Evolutionary conservation across 2,888 invertebrate genomes (phyloP).

Genomic region (Drosophila engyochracea): DNA sequence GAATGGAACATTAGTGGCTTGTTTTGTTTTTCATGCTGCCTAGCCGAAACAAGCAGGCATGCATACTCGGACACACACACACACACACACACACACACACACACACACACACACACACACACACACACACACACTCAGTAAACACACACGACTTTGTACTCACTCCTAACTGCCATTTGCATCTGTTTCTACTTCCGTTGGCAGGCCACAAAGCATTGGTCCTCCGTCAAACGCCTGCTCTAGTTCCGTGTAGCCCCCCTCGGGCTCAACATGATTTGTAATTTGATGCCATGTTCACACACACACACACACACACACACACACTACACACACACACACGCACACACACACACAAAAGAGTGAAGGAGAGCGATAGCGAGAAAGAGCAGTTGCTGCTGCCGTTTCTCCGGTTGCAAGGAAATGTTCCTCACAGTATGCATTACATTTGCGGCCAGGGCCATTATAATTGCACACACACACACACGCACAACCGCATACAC

Average conservation of each 20-base stretch:
- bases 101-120: slow-evolving; percentile 1
- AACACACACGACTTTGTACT: slow-evolving; percentile 10
- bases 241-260: neutral
- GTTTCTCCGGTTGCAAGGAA: slow-evolving; percentile 54
- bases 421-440: slow-evolving; percentile 73
- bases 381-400: slow-evolving; percentile 31
- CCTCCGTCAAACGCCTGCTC: slow-evolving; percentile 22
- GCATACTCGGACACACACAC: slow-evolving; percentile 17
- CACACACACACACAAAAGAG: neutral
- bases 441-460: slow-evolving; percentile 73
- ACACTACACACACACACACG: neutral
- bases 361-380: neutral
- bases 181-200: slow-evolving; percentile 75
- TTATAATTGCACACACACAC: slow-evolving; percentile 61
- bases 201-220: slow-evolving; percentile 62
- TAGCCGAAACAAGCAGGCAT: slow-evolving; percentile 12
- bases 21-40: slow-evolving; percentile 52
- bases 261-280: slow-evolving; percentile 67
- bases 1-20: slow-evolving; percentile 67
- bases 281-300: slow-evolving; percentile 64
- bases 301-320: neutral
- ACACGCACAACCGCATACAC: neutral
- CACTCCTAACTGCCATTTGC: slow-evolving; percentile 64
- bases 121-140: slow-evolving; percentile 3
- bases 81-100: slow-evolving; percentile 7